Evolutionary conservation across 2,113 vertebrate genomes (phyloP).

Genomic region (Laticauda laticaudata): DNA sequence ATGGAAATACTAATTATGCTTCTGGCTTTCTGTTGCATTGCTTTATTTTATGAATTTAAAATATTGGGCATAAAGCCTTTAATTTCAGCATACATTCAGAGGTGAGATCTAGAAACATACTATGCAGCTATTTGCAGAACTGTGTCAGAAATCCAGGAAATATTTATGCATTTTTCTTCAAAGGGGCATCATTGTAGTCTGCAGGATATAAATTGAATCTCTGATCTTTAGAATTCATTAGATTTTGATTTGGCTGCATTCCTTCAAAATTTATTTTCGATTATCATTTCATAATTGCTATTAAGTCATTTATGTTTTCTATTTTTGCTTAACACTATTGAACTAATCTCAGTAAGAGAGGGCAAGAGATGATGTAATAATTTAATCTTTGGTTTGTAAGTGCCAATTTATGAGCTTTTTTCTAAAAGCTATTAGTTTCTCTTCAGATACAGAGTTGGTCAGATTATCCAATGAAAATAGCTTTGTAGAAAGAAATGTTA

Average conservation of each 20-base stretch:
- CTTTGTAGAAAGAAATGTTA: neutral
- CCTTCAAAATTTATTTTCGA: constrained; percentile 17
- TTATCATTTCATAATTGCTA: neutral
- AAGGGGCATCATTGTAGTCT: neutral
- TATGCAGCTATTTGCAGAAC: neutral
- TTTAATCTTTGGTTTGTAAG: accelerated
- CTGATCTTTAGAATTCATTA: accelerated
- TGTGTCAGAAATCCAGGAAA: neutral
- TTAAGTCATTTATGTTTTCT: neutral
- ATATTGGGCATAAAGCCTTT: neutral
- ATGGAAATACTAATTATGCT: neutral
- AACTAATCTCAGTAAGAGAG: neutral
- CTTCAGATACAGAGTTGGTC: accelerated
- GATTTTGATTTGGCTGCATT: accelerated
- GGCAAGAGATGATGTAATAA: neutral
- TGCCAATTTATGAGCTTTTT: accelerated
- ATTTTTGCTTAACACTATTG: neutral
- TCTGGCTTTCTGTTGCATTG: neutral
- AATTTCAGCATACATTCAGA: neutral
- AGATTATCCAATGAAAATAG: neutral
- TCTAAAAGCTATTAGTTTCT: constrained; percentile 7
- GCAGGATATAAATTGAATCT: neutral
- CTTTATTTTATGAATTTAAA: neutral
- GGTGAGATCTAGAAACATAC: neutral
- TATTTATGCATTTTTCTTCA: neutral